A percentile compares a stretch with the other conserved stretches of the same genome.
Evolutionary conservation across 2,113 vertebrate species (phyloP).

Genomic region (Acanthochromis polyacanthus): DNA sequence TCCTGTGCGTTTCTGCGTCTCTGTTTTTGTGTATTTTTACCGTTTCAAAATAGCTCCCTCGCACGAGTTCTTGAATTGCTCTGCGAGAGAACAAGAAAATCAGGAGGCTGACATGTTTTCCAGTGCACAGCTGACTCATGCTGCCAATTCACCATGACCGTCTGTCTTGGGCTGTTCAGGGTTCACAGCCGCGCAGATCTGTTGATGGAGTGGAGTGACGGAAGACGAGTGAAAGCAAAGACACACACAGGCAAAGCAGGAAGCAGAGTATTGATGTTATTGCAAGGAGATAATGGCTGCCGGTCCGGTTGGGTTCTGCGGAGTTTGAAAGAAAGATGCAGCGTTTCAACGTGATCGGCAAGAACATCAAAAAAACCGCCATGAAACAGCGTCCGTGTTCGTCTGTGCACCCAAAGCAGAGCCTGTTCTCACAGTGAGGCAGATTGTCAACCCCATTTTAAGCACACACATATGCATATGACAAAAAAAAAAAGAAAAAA

Average conservation of each 20-base stretch:
- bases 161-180: conserved; percentile 30
- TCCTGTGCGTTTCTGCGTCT: conserved; percentile 16
- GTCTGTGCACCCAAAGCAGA: conserved; percentile 42
- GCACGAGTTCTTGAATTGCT: conserved; percentile 18
- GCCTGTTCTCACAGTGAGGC: conserved; percentile 23
- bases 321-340: conserved; percentile 52
- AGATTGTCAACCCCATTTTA: conserved; percentile 55
- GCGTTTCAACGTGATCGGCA: conserved; percentile 36
- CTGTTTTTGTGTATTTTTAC: background rate
- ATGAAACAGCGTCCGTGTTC: conserved; percentile 20
- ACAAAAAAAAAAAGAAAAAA: background rate
- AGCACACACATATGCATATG: conserved; percentile 35
- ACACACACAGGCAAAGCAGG: conserved; percentile 23
- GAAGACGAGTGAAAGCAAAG: conserved; percentile 31
- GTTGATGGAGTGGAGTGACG: conserved; percentile 45
- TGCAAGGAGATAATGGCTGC: conserved; percentile 42
- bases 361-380: conserved; percentile 60
- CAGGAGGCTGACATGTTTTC: conserved; percentile 41
- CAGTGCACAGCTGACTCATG: conserved; percentile 45
- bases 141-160: conserved; percentile 47
- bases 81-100: background rate
- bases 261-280: conserved; percentile 9
- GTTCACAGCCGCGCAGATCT: conserved; percentile 55
- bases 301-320: conserved; percentile 41
- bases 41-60: background rate